These are phyloP conservation scores for Riparia riparia DNA, from an alignment of 2,113 vertebrate species.

Conservation along the genomic window DNA sequence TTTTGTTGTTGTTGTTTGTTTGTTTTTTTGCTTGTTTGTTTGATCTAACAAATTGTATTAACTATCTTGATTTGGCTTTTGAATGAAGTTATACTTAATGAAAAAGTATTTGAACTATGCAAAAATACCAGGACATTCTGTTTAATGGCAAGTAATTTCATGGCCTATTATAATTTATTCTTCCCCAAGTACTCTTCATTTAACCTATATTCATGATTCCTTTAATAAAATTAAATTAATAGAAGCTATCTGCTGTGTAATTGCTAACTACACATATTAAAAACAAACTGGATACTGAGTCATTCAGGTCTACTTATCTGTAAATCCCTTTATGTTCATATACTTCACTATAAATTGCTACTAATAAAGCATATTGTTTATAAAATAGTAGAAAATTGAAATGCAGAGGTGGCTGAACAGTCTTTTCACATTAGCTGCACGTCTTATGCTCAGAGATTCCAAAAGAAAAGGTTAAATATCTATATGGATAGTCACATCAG, in stretches of 20 bases:
- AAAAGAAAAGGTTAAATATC: background rate
- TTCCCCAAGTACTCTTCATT: constrained; percentile 40
- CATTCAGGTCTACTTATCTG: background rate
- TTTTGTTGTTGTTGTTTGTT: no score
- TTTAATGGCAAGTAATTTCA: constrained; percentile 10
- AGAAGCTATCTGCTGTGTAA: background rate
- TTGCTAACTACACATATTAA: background rate
- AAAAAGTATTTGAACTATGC: constrained; percentile 20
- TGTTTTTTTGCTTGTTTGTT: no score
- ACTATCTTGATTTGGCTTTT: background rate
- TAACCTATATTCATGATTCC: constrained; percentile 19
- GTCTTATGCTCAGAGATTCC: background rate
- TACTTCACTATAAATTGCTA: background rate
- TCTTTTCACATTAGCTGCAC: background rate
- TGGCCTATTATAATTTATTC: constrained; percentile 26
- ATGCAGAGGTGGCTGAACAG: background rate
- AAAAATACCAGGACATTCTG: constrained; percentile 26
- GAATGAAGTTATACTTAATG: background rate
- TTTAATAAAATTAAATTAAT: constrained; percentile 59
- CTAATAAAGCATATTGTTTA: background rate
- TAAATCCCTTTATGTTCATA: background rate
- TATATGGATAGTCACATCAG: background rate
- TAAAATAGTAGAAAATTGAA: background rate
- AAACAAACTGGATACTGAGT: background rate
- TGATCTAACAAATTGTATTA: background rate